Conservation (phyloP, 2,113 vertebrate genomes). For the Halcyon senegalensis region DNA sequence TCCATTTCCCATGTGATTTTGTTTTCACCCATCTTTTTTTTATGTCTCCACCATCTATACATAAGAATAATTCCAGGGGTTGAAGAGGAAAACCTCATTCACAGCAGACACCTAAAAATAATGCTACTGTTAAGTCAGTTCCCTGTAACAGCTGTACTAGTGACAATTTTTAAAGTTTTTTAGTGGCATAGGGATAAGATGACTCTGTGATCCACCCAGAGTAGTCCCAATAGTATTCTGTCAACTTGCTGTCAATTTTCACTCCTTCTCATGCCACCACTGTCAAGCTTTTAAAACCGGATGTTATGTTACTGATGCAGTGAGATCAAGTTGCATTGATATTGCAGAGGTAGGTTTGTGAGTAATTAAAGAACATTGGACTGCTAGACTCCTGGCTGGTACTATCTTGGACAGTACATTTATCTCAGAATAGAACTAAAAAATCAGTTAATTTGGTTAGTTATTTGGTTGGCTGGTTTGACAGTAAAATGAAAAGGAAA, state of each 20-base stretch:
- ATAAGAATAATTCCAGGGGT: not conserved
- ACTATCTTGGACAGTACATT: not conserved
- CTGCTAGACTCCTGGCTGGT: not conserved
- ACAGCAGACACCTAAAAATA: not conserved
- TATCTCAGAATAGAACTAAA: not conserved
- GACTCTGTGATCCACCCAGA: not conserved
- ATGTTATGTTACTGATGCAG: not conserved
- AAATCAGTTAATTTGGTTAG: not conserved
- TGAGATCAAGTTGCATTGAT: constrained; percentile 12
- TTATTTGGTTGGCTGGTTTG: not conserved
- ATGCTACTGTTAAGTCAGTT: not conserved
- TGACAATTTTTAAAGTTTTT: not conserved
- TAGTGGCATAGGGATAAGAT: not conserved
- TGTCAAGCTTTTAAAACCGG: not conserved
- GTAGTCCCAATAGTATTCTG: constrained; percentile 26
- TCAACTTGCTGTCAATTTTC: constrained; percentile 48
- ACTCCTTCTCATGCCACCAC: constrained; percentile 11
- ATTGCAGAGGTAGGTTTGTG: not conserved
- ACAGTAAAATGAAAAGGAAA: not conserved
- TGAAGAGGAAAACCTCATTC: not conserved
- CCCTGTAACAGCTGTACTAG: not conserved
- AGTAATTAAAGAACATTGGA: not conserved
- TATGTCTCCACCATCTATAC: not conserved
- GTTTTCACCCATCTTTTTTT: not conserved
- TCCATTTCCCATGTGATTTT: not conserved